Conservation (phyloP, 2,113 vertebrate species). For the Entosphenus tridentatus region DNA sequence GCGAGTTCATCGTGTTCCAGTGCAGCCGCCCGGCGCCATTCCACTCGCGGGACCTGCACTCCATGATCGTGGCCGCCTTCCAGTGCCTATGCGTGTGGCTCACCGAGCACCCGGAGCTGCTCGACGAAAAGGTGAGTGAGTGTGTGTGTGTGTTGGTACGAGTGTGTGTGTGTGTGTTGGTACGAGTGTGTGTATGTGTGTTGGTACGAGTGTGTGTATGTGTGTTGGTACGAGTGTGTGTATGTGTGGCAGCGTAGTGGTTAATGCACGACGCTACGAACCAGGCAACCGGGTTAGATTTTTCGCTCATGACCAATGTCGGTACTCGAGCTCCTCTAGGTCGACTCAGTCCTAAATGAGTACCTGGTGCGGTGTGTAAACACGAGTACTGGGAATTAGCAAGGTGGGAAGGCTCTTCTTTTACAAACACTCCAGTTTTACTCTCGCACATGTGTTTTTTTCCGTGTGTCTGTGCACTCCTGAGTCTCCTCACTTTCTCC, state of each 20-base stretch:
- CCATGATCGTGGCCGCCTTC: slow-evolving; percentile 90
- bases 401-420: too few species aligned
- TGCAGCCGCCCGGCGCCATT: slow-evolving; percentile 74
- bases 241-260: background rate
- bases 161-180: background rate
- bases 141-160: background rate
- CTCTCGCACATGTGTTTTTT: too few species aligned
- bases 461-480: too few species aligned
- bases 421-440: too few species aligned
- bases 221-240: background rate
- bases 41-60: slow-evolving; percentile 77
- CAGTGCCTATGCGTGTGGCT: slow-evolving; percentile 91
- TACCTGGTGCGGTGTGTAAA: too few species aligned
- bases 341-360: background rate
- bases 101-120: slow-evolving; percentile 68
- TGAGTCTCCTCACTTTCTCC: too few species aligned
- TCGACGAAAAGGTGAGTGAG: slow-evolving; percentile 55
- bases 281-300: background rate
- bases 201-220: background rate
- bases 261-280: background rate
- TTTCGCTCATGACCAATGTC: background rate
- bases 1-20: slow-evolving; percentile 69
- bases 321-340: background rate
- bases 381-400: too few species aligned
- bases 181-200: slow-evolving; percentile 1